Conservation (phyloP, 1,140 invertebrate genomes). For the Atta cephalotes region DNA sequence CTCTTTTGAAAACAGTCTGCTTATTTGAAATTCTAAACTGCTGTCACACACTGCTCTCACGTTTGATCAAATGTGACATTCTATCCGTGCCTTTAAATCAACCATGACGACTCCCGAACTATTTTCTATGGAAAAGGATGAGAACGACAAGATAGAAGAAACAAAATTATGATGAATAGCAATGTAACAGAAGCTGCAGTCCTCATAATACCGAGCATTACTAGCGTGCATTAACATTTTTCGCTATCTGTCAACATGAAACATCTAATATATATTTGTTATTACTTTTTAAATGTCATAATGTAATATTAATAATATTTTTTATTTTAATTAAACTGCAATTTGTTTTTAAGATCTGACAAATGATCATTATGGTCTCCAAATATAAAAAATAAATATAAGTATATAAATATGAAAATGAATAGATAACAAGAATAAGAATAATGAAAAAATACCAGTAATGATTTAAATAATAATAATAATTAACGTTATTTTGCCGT, state of each 20-base stretch:
- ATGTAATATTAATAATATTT: background rate
- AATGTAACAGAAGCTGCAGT: slow-evolving; percentile 12
- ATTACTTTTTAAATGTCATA: background rate
- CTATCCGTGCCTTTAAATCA: slow-evolving; percentile 59
- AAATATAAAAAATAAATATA: background rate
- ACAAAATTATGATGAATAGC: slow-evolving; percentile 62
- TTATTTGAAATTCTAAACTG: slow-evolving; percentile 51
- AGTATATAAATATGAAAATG: background rate
- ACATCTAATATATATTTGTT: slow-evolving; percentile 10
- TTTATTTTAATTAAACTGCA: background rate
- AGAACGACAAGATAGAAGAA: slow-evolving; percentile 15
- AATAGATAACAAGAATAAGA: background rate
- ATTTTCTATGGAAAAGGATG: slow-evolving; percentile 19
- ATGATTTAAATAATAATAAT: background rate
- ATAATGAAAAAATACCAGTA: background rate
- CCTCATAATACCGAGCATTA: background rate
- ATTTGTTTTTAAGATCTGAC: background rate
- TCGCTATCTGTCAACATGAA: slow-evolving; percentile 41
- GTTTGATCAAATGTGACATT: slow-evolving; percentile 36
- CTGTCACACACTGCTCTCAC: slow-evolving; percentile 54
- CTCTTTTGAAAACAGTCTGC: slow-evolving; percentile 15
- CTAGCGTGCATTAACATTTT: slow-evolving; percentile 30
- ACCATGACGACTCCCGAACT: slow-evolving; percentile 19
- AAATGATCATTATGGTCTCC: background rate
- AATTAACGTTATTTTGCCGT: background rate